These are phyloP conservation scores for Chesias legatella DNA, from an alignment of 2,888 invertebrate species.

Conservation along the genomic window DNA sequence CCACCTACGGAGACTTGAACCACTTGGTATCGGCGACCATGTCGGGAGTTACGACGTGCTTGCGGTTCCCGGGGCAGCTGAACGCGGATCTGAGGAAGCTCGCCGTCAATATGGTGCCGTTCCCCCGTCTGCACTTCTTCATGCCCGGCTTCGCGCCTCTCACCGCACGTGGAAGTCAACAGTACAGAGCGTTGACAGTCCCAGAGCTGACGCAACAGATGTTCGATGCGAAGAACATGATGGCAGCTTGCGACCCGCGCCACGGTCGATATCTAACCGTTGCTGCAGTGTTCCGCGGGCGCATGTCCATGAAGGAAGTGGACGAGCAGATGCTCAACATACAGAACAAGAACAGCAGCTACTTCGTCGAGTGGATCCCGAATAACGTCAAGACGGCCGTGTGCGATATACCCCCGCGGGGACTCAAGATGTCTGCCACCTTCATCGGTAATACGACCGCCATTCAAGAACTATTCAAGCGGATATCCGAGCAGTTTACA, in stretches of 20 bases:
- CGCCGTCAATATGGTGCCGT: slow-evolving; percentile 82
- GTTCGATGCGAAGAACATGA: slow-evolving; percentile 98
- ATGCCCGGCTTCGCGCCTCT: slow-evolving; percentile 83
- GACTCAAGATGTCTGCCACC: slow-evolving; percentile 91
- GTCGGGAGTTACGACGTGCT: slow-evolving; percentile 70
- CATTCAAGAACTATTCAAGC: slow-evolving; percentile 92
- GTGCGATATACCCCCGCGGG: slow-evolving; percentile 87
- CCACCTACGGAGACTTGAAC: slow-evolving; percentile 89
- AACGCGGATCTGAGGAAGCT: slow-evolving; percentile 86
- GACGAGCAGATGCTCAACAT: slow-evolving; percentile 90
- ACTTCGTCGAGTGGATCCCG: slow-evolving; percentile 91
- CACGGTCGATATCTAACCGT: slow-evolving; percentile 94
- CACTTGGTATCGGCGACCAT: slow-evolving; percentile 66
- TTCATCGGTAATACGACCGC: slow-evolving; percentile 93
- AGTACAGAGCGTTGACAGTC: slow-evolving; percentile 91
- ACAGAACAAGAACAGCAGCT: slow-evolving; percentile 88
- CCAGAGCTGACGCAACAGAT: slow-evolving; percentile 94
- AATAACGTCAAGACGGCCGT: slow-evolving; percentile 90
- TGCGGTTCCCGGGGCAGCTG: slow-evolving; percentile 65
- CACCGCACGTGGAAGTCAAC: slow-evolving; percentile 91
- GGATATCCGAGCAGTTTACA: slow-evolving; percentile 91
- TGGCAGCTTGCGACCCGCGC: slow-evolving; percentile 95
- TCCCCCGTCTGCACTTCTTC: slow-evolving; percentile 84
- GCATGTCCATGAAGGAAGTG: slow-evolving; percentile 96
- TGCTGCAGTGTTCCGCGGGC: slow-evolving; percentile 92